Base-by-base conservation (phyloP, 2,888 invertebrate genomes). In the Ochlodes sylvanus region DNA sequence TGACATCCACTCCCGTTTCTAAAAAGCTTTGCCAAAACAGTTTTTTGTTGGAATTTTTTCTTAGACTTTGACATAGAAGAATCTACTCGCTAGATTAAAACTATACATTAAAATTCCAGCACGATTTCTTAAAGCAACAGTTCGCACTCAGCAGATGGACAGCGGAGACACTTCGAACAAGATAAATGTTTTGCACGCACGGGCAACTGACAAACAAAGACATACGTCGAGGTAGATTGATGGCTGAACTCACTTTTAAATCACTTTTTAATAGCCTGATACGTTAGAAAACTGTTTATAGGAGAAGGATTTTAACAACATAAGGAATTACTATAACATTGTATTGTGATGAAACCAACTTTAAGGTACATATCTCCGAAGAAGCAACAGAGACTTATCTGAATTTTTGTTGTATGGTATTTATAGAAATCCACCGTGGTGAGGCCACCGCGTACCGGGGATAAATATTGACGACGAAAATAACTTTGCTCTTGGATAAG, bases 211-310 rank as follows among this genome's bases (percentile, higher is more conserved):
- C 65, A 65, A 57, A 64, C 64, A 47, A 55, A 63, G n/a, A 21
- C 57, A 65, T 27, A 65, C 41, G 58, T 58, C 58, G 56, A 15
- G 34, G 2, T 44, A 14, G 65, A 65, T 65, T 65, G 58, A 65
- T 63, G 54, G 42, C 21, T 32, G 42, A 3, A 63, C 54, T 42
- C 52, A 52, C 21, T 52, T 52, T 27, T 27, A 12, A 27, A 52
- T 21, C 27, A n/a, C n/a, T n/a, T n/a, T 27, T 12, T 7, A 44
- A 6, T 15, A 15, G 17, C 47, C 17, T 47, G 47, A 17, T 42
- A 42, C 10, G 12, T 38, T 9, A 12, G 10, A 38, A 38, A 3
- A 38, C 38, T 38, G 38, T 38, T 38, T 2, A 9, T 12, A 12
- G 38, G 12, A 38, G 38, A 10, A 12, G 10, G 12, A 12, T 12